Evolutionary conservation across 2,113 vertebrate species (phyloP).

Genomic region (Amazona guildingii): DNA sequence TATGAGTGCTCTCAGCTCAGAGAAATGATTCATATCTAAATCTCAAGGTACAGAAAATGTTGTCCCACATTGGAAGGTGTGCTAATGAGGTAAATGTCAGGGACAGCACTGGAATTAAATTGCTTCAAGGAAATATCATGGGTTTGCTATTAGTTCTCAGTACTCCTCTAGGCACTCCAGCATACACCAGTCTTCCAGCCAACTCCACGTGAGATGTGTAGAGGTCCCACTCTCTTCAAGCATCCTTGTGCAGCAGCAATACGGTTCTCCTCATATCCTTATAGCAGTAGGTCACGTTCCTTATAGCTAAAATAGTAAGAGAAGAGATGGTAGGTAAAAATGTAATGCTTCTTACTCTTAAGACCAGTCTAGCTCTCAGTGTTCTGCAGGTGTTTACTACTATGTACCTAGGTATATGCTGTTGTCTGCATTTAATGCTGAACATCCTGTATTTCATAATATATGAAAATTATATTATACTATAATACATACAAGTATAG

Average conservation of each 20-base stretch:
- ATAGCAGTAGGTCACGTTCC: neutral
- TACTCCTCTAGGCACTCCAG: neutral
- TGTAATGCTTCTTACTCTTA: neutral
- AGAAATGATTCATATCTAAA: neutral
- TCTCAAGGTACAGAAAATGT: neutral
- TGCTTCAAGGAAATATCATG: neutral
- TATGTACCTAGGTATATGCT: neutral
- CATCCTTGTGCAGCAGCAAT: neutral
- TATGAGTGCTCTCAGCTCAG: neutral
- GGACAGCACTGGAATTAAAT: neutral
- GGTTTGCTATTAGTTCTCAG: neutral
- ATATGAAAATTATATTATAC: neutral
- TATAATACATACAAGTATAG: neutral
- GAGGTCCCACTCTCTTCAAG: neutral
- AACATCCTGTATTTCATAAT: neutral
- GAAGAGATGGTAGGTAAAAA: neutral
- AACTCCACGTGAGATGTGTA: neutral
- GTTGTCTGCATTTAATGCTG: neutral
- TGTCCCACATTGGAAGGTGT: neutral
- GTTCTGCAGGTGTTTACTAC: neutral
- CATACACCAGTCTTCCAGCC: neutral
- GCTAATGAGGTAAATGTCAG: neutral
- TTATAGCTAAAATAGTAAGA: neutral
- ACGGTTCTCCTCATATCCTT: neutral
- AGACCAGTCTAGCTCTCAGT: neutral